Conservation (phyloP, 2,888 invertebrate genomes). For the Phyllotreta cruciferae region DNA sequence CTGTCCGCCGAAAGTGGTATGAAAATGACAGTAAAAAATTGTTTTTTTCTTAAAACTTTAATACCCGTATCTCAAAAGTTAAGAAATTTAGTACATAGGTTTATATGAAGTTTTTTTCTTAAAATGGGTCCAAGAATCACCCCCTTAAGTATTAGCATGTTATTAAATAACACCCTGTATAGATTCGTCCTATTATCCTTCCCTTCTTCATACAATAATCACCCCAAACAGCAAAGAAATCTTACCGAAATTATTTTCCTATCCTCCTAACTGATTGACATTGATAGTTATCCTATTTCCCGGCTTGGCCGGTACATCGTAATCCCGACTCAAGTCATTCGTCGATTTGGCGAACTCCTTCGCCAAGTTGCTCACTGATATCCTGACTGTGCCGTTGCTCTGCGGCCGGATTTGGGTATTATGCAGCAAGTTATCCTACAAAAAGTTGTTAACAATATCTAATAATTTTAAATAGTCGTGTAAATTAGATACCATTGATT, state of each 20-base stretch:
- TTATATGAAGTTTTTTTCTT: too few relatives aligned
- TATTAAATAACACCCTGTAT: background rate
- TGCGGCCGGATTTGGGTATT: conserved; percentile 55
- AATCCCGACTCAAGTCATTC: conserved; percentile 49
- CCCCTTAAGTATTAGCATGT: too few relatives aligned
- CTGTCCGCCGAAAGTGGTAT: too few relatives aligned
- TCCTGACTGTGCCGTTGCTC: conserved; percentile 57
- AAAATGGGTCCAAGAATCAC: too few relatives aligned
- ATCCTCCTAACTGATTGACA: conserved; percentile 49
- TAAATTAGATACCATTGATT: conserved; percentile 63
- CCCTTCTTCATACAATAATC: background rate
- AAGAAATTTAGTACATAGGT: too few relatives aligned
- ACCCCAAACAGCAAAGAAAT: background rate
- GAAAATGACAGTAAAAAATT: too few relatives aligned
- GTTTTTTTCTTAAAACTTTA: too few relatives aligned
- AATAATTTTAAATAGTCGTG: background rate
- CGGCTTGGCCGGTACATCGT: conserved; percentile 40
- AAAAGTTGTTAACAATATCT: conserved; percentile 25
- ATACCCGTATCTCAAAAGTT: too few relatives aligned
- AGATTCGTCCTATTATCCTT: background rate
- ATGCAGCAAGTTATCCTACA: conserved; percentile 56
- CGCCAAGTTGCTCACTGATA: conserved; percentile 54
- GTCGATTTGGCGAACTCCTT: conserved; percentile 56
- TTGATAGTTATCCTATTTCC: conserved; percentile 57
- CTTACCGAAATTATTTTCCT: conserved; percentile 26